Conservation (phyloP, 2,797 vertebrate genomes). For the Sylvia borin region DNA sequence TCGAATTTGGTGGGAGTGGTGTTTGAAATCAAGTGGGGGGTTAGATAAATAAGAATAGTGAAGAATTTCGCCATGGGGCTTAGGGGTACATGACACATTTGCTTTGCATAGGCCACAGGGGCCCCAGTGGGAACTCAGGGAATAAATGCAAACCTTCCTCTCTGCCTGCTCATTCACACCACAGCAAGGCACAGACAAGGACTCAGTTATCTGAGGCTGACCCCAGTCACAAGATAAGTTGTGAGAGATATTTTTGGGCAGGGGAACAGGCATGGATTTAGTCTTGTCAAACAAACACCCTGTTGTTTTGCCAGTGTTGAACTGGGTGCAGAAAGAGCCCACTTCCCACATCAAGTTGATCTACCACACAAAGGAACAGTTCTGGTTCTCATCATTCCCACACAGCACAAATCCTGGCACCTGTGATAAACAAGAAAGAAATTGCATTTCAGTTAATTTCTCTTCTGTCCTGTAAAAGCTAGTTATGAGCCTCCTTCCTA, state of each 20-base stretch:
- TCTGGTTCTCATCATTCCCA: neutral
- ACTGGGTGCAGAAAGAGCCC: neutral
- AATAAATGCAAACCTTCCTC: neutral
- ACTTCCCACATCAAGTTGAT: neutral
- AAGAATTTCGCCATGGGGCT: neutral
- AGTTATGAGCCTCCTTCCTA: neutral
- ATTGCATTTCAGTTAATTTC: neutral
- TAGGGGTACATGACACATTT: neutral
- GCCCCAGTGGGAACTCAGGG: neutral
- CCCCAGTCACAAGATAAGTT: conserved; percentile 18
- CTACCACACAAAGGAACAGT: neutral
- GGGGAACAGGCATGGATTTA: neutral
- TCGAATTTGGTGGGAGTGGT: neutral
- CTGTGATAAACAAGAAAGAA: neutral
- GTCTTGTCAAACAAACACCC: neutral
- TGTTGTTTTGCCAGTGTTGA: neutral
- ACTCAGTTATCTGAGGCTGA: neutral
- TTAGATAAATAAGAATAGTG: neutral
- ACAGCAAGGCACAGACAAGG: neutral
- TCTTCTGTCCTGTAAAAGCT: neutral
- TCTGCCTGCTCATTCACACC: neutral
- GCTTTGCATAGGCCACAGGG: neutral
- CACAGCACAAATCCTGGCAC: neutral
- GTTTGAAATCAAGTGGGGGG: neutral
- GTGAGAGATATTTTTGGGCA: neutral